Conservation (phyloP, 2,797 vertebrate species). For the Syngnathus rostellatus region DNA sequence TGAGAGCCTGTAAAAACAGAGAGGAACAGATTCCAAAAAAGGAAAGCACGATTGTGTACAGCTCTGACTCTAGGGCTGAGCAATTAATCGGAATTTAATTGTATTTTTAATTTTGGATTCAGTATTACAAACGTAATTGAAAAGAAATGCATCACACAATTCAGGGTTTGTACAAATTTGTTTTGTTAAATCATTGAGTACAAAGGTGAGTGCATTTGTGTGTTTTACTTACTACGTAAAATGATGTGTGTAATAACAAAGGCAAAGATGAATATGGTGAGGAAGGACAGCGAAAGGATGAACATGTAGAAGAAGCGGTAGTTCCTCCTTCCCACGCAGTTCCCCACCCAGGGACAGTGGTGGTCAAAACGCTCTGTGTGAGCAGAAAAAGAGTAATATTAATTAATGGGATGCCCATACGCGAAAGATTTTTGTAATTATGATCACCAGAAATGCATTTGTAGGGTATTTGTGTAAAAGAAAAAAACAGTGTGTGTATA, state of each 20-base stretch:
- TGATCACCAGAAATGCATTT: not conserved
- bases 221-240: conserved; percentile 81
- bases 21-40: conserved; percentile 23
- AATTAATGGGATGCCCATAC: not conserved
- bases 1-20: conserved; percentile 78
- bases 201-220: not conserved
- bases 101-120: no score
- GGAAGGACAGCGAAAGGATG: conserved; percentile 98
- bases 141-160: no score
- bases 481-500: not conserved
- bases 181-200: no score
- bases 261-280: conserved; percentile 98
- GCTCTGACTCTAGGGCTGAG: not conserved
- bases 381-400: not conserved
- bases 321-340: conserved; percentile 99
- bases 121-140: no score
- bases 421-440: not conserved
- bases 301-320: conserved; percentile 99
- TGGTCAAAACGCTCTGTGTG: conserved; percentile 92
- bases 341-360: conserved; percentile 99
- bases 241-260: conserved; percentile 97
- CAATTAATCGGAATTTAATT: not conserved
- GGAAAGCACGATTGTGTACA: not conserved
- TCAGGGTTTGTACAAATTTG: no score
- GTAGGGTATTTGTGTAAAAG: conserved; percentile 1